Conservation (phyloP, 2,797 vertebrate genomes). For the Pantherophis alleghaniensis region DNA sequence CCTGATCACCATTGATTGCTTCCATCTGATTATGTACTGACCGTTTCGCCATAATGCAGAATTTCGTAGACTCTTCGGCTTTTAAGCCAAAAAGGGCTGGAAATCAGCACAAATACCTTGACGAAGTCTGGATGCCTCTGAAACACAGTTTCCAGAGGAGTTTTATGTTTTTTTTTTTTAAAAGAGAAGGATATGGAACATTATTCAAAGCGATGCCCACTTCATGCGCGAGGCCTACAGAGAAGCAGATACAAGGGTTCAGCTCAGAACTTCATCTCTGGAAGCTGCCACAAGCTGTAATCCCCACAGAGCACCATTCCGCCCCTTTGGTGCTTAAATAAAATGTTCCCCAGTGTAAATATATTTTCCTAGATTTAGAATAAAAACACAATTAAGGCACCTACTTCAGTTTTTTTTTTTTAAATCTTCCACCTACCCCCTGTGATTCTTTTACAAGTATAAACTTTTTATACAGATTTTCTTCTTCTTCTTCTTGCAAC, state of each 20-base stretch:
- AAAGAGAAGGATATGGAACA: background rate
- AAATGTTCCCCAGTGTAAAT: conserved; percentile 55
- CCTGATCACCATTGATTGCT: conserved; percentile 16
- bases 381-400: conserved; percentile 62
- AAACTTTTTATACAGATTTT: conserved; percentile 32
- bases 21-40: conserved; percentile 2
- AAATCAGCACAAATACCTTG: conserved; percentile 46
- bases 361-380: conserved; percentile 32
- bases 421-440: background rate
- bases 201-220: conserved; percentile 47
- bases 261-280: background rate
- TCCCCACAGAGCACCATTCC: background rate
- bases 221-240: conserved; percentile 43
- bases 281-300: background rate
- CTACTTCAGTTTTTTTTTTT: background rate
- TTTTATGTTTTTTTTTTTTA: background rate
- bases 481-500: conserved; percentile 41
- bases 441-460: conserved; percentile 19
- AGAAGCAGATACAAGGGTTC: conserved; percentile 39
- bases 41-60: conserved; percentile 1
- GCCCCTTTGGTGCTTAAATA: conserved; percentile 26
- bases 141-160: conserved; percentile 27
- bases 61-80: conserved; percentile 20
- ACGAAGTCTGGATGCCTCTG: conserved; percentile 40
- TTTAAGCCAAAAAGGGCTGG: conserved; percentile 27